phyloP scores from a whole-genome alignment of 2,888 invertebrate genomes.

The Cheilosia scutellata region DNA sequence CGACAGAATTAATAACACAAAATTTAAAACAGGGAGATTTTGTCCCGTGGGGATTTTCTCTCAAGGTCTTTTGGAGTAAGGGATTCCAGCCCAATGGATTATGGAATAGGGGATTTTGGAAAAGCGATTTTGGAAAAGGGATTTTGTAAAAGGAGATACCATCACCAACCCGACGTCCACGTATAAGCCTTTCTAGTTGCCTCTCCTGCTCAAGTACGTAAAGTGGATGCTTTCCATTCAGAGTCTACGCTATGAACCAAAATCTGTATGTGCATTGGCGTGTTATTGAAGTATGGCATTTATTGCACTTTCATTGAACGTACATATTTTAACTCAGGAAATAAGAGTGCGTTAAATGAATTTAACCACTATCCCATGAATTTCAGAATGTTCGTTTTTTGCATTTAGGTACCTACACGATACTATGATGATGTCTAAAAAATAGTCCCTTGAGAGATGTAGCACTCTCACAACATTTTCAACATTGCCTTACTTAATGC shows the following conservation, averaged over 20 bases:
- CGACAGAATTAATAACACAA: too few relatives aligned
- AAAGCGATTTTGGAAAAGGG: too few relatives aligned
- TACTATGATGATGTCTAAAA: not conserved
- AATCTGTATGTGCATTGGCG: not conserved
- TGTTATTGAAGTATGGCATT: not conserved
- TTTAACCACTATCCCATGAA: not conserved
- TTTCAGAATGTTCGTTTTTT: not conserved
- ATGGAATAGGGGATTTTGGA: too few relatives aligned
- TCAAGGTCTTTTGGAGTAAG: too few relatives aligned
- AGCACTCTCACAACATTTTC: not conserved
- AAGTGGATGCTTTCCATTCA: not conserved
- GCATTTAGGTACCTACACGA: too few relatives aligned
- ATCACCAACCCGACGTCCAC: too few relatives aligned
- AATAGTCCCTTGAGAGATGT: not conserved
- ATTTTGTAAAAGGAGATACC: too few relatives aligned
- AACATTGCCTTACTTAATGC: not conserved
- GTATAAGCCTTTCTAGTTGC: too few relatives aligned
- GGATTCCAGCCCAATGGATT: too few relatives aligned
- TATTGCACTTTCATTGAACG: not conserved
- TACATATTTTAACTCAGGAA: not conserved
- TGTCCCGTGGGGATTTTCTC: too few relatives aligned
- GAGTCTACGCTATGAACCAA: not conserved
- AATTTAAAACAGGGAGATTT: too few relatives aligned
- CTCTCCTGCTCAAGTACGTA: too few relatives aligned
- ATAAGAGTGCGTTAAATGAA: constrained; percentile 4